These are phyloP conservation scores for Coleophora flavipennella DNA, from an alignment of 2,888 invertebrate genomes.

Conservation along the genomic window DNA sequence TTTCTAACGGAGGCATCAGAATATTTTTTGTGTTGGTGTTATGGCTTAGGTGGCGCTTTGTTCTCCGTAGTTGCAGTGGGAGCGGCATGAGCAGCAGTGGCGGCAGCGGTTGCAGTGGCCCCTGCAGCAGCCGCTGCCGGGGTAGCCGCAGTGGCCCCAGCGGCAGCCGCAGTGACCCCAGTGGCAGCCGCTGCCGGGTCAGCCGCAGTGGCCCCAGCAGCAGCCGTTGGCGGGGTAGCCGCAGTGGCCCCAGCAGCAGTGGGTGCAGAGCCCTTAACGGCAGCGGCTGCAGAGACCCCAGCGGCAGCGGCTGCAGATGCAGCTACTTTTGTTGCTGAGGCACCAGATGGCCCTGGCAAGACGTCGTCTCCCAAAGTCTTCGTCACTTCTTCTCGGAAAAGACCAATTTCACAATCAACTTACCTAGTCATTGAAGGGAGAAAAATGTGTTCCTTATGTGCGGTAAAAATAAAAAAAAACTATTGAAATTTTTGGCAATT, in stretches of 20 bases:
- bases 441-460: not conserved
- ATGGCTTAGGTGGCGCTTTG: no score
- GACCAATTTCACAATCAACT: conserved; percentile 13
- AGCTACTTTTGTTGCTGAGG: not conserved
- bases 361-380: conserved; percentile 24
- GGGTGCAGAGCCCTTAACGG: conserved; percentile 5
- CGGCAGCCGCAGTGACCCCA: not conserved
- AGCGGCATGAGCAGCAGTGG: conserved; percentile 8
- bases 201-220: not conserved
- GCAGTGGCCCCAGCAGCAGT: conserved; percentile 6
- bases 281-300: conserved; percentile 1
- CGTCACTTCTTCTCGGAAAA: conserved; percentile 45
- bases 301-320: conserved; percentile 2
- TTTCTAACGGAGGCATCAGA: no score
- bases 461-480: conserved; percentile 19
- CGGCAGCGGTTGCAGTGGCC: conserved; percentile 5
- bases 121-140: no score
- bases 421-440: not conserved
- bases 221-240: not conserved
- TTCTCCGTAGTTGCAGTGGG: not conserved
- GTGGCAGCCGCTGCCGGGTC: not conserved
- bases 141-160: conserved; percentile 7
- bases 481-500: conserved; percentile 34
- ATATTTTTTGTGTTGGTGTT: no score
- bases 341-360: conserved; percentile 7